phyloP scores from a whole-genome alignment of 2,113 vertebrate species.

The Notothenia rossii region DNA sequence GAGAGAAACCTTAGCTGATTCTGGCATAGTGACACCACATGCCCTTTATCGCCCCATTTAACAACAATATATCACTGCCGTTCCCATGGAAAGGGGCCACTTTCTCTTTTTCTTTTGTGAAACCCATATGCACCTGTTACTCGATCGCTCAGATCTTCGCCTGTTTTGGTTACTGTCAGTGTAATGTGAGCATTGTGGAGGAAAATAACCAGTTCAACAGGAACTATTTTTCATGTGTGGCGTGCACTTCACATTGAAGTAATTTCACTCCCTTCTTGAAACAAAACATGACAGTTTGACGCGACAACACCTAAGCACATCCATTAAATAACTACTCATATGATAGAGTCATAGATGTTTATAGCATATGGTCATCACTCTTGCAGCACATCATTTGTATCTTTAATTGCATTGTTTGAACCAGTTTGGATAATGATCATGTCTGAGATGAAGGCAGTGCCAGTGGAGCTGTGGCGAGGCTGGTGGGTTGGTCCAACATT shows the following conservation, averaged over 20 bases:
- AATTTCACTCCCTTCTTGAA: neutral
- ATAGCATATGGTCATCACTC: neutral
- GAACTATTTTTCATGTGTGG: neutral
- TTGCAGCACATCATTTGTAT: neutral
- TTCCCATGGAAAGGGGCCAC: neutral
- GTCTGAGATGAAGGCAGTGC: neutral
- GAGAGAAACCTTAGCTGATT: conserved; percentile 15
- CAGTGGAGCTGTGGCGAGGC: neutral
- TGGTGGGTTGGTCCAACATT: conserved; percentile 14
- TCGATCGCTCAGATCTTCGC: neutral
- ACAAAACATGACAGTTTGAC: neutral
- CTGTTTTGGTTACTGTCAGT: conserved; percentile 29
- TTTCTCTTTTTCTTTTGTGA: conserved; percentile 22
- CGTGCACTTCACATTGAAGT: neutral
- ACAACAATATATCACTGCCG: neutral
- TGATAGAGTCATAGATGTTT: neutral
- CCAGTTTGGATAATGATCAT: conserved; percentile 43
- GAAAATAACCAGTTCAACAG: conserved; percentile 57
- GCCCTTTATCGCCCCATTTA: neutral
- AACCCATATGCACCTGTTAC: neutral
- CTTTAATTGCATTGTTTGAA: conserved; percentile 20
- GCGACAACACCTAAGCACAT: neutral
- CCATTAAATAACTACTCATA: neutral
- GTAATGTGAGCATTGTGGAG: neutral
- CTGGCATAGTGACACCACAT: neutral